phyloP scores from a whole-genome alignment of 2,888 invertebrate genomes.

The Rapana venosa region DNA sequence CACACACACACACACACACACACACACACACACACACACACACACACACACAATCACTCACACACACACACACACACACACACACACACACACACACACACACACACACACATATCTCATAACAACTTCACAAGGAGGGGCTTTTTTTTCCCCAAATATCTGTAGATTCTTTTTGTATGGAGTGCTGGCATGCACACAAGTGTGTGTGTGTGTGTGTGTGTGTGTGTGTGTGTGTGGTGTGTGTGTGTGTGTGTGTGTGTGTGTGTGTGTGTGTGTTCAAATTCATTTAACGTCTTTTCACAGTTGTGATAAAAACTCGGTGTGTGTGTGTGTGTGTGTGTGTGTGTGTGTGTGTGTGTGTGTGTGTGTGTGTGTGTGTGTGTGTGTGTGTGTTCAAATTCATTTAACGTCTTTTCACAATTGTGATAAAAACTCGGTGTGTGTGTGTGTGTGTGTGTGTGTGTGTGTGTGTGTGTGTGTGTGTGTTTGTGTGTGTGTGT shows the following conservation, averaged over 20 bases:
- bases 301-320: no score
- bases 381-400: no score
- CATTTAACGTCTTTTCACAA: no score
- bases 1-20: constrained; percentile 28
- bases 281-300: no score
- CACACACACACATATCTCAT: not conserved
- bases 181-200: no score
- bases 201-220: no score
- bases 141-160: not conserved
- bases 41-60: no score
- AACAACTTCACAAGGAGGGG: not conserved
- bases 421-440: no score
- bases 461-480: not conserved
- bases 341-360: not conserved
- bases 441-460: no score
- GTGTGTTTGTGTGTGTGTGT: no score
- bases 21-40: constrained; percentile 33
- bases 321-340: not conserved
- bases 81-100: not conserved
- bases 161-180: not conserved
- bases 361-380: not conserved
- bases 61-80: not conserved
- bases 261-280: not conserved
- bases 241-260: no score
- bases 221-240: no score